Conservation (phyloP, 2,113 vertebrate genomes). For the Psilopogon haemacephalus region DNA sequence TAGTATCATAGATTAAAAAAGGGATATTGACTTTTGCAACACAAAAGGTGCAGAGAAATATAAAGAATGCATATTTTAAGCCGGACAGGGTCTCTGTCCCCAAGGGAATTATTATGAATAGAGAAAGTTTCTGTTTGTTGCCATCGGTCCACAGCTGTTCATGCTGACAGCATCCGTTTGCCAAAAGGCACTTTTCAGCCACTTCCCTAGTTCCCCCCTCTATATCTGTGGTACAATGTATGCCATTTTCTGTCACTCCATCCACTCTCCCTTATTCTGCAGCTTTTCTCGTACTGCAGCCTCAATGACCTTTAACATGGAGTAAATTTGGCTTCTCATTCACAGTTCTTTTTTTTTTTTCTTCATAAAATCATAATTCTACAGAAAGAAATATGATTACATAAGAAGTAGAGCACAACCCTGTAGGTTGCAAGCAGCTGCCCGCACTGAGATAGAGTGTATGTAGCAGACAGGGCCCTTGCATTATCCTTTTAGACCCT, state of each 20-base stretch:
- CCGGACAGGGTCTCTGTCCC: not conserved
- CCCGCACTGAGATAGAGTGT: not conserved
- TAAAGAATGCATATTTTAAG: not conserved
- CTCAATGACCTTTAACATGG: not conserved
- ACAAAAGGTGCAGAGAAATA: not conserved
- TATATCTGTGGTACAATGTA: not conserved
- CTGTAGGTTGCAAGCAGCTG: not conserved
- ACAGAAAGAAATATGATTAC: not conserved
- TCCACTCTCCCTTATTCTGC: not conserved
- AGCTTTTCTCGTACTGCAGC: not conserved
- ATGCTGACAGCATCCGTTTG: not conserved
- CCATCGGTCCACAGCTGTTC: not conserved
- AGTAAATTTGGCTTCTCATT: not conserved
- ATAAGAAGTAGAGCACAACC: not conserved
- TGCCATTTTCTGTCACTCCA: not conserved
- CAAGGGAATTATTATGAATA: not conserved
- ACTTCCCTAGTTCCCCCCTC: not conserved
- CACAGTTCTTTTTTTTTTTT: not conserved
- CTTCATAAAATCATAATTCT: not conserved
- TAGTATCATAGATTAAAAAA: not conserved
- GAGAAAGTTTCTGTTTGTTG: not conserved
- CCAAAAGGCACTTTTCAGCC: not conserved
- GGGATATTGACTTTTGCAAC: not conserved
- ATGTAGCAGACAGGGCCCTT: not conserved
- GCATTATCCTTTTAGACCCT: not conserved